Percentiles rank a stretch among this genome's conserved stretches.
Conservation (phyloP, 1,140 invertebrate species). For the Ceratosolen fusciceps region DNA sequence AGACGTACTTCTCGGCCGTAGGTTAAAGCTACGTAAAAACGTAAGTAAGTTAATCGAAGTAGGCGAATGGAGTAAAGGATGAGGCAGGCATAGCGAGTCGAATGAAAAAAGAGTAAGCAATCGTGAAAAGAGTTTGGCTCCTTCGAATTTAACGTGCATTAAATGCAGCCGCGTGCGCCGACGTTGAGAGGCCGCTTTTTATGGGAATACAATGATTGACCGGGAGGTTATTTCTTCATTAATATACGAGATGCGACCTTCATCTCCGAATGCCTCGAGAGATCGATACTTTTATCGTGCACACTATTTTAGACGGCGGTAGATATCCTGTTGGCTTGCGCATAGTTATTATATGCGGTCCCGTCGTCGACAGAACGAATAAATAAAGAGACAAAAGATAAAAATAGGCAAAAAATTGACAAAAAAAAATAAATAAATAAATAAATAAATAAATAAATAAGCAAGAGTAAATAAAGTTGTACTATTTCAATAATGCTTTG, state of each 20-base stretch:
- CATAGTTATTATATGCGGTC: conserved; percentile 30
- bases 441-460: not conserved
- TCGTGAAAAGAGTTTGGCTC: conserved; percentile 14
- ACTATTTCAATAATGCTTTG: conserved; percentile 69
- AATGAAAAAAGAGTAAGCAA: not conserved
- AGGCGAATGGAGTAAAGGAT: too few relatives aligned
- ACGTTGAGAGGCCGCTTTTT: not conserved
- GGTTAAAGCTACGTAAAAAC: too few relatives aligned
- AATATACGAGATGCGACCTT: not conserved
- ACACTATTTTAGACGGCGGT: conserved; percentile 43
- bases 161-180: not conserved
- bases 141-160: conserved; percentile 18
- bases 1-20: too few relatives aligned
- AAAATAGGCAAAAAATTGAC: conserved; percentile 1
- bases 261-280: not conserved
- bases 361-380: too few relatives aligned
- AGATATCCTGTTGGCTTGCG: conserved; percentile 19
- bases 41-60: too few relatives aligned
- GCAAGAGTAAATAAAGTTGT: conserved; percentile 49
- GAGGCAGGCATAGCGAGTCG: too few relatives aligned
- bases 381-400: conserved; percentile 18
- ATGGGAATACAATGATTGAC: not conserved
- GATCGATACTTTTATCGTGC: conserved; percentile 28
- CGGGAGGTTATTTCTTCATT: conserved; percentile 21
- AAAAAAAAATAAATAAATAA: conserved; percentile 16